A percentile compares a stretch with the other conserved stretches of the same genome.
Conservation (phyloP, 2,113 vertebrate genomes). For the Bubalus kerabau region DNA sequence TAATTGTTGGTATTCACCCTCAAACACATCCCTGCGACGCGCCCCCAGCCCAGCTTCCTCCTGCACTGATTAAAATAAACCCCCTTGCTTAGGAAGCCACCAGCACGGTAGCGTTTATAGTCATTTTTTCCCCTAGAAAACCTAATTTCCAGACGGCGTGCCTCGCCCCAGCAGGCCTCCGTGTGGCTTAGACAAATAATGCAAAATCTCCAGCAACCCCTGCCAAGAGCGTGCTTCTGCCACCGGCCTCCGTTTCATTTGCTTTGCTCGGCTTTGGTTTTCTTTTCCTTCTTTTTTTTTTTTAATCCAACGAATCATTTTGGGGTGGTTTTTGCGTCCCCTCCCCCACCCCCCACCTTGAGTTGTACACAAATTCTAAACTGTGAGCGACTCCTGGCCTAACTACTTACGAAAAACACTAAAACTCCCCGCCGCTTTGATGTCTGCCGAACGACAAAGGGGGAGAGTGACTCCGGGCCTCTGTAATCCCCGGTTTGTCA, state of each 20-base stretch:
- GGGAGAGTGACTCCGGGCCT: conserved; percentile 83
- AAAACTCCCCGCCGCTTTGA: conserved; percentile 92
- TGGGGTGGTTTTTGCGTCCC: conserved; percentile 28
- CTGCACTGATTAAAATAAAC: not conserved
- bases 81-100: not conserved
- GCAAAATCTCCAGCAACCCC: not conserved
- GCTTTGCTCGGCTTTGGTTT: conserved; percentile 37
- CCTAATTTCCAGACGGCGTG: conserved; percentile 53
- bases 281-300: conserved; percentile 50
- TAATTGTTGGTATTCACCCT: conserved; percentile 39
- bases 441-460: conserved; percentile 88
- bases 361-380: conserved; percentile 78
- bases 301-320: conserved; percentile 66
- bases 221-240: conserved; percentile 20
- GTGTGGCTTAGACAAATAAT: conserved; percentile 76
- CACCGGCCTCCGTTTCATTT: conserved; percentile 60
- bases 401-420: conserved; percentile 94
- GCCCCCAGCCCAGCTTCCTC: not conserved
- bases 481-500: conserved; percentile 88
- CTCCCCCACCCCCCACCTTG: not conserved
- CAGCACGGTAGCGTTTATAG: not conserved
- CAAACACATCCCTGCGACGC: conserved; percentile 35
- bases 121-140: conserved; percentile 38
- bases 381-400: conserved; percentile 82
- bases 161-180: conserved; percentile 44